A percentile compares a stretch with the other conserved stretches of the same genome.
These are phyloP conservation scores for Scaptomyza graminum DNA, from an alignment of 1,140 invertebrate species.

Conservation along the genomic window DNA sequence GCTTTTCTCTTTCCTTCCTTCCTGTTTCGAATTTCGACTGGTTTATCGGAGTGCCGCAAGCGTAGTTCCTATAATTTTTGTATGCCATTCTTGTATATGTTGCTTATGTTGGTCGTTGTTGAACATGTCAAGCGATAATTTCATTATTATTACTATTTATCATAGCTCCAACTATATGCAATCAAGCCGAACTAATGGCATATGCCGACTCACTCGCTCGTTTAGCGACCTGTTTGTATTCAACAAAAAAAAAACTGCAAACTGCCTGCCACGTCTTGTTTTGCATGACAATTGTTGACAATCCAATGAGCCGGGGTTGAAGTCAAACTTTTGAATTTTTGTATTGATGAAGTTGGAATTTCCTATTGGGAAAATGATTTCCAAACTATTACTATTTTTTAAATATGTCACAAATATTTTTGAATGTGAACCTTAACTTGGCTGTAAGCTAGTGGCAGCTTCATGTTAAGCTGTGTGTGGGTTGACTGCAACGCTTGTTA, in stretches of 20 bases:
- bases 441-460: constrained; percentile 6
- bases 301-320: constrained; percentile 45
- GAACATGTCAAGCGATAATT: constrained; percentile 28
- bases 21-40: constrained; percentile 35
- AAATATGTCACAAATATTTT: neutral
- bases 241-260: constrained; percentile 24
- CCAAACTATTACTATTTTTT: too few species aligned
- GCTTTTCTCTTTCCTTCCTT: constrained; percentile 29
- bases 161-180: constrained; percentile 51
- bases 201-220: constrained; percentile 40
- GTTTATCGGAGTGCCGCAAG: constrained; percentile 38
- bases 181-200: constrained; percentile 62
- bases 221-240: constrained; percentile 62
- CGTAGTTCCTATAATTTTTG: constrained; percentile 40
- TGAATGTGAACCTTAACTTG: neutral
- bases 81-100: constrained; percentile 38
- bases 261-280: constrained; percentile 18
- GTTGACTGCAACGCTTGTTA: constrained; percentile 48
- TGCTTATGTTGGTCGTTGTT: constrained; percentile 18
- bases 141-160: constrained; percentile 42
- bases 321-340: too few species aligned
- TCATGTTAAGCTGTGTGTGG: constrained; percentile 8
- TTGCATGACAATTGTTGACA: constrained; percentile 64
- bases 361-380: constrained; percentile 9
- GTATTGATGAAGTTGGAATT: constrained; percentile 4